phyloP scores from a whole-genome alignment of 2,113 vertebrate genomes.

The Percina caprodes region DNA sequence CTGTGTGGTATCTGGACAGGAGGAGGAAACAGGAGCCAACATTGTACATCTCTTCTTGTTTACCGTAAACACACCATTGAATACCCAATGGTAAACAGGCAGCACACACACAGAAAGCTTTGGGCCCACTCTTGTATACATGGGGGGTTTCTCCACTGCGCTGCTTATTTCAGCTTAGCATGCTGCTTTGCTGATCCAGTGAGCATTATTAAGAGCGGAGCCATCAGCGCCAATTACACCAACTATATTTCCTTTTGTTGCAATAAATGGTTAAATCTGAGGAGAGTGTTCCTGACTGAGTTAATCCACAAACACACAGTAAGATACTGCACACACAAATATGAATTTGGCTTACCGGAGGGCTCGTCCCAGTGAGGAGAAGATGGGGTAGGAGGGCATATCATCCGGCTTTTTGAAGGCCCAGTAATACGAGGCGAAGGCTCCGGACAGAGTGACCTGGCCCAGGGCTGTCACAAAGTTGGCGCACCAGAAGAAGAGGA shows the following conservation, averaged over 20 bases:
- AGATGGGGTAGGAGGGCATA: slow-evolving; percentile 91
- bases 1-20: slow-evolving; percentile 91
- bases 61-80: background rate
- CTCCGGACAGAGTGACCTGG: slow-evolving; percentile 93
- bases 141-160: too few species aligned
- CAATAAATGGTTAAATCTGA: too few species aligned
- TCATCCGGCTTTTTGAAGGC: slow-evolving; percentile 93
- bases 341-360: slow-evolving; percentile 85
- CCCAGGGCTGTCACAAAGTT: slow-evolving; percentile 95
- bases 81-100: background rate
- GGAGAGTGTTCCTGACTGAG: too few species aligned
- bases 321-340: background rate
- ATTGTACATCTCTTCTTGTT: too few species aligned
- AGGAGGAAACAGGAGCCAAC: slow-evolving; percentile 3
- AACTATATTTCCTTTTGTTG: too few species aligned
- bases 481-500: slow-evolving; percentile 97
- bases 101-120: background rate
- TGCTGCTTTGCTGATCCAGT: too few species aligned
- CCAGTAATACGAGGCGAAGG: slow-evolving; percentile 99
- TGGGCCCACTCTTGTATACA: too few species aligned
- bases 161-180: too few species aligned
- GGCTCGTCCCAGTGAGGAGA: slow-evolving; percentile 89
- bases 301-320: background rate
- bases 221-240: too few species aligned
- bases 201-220: too few species aligned